These are phyloP conservation scores for Fratercula arctica DNA, from an alignment of 2,797 vertebrate species.

Conservation along the genomic window DNA sequence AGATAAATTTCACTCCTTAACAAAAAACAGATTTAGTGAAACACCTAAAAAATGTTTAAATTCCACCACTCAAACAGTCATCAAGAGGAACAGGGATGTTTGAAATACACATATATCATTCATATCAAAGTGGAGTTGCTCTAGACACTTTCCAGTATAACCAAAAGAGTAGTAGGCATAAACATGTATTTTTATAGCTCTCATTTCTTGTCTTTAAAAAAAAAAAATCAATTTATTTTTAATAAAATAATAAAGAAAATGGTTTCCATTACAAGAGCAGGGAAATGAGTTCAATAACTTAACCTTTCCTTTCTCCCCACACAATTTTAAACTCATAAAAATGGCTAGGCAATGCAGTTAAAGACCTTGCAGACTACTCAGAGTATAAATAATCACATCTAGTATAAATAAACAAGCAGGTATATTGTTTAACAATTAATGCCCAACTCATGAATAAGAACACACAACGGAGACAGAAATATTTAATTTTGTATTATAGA, in stretches of 20 bases:
- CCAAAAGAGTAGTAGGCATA: background rate
- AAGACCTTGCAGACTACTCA: conserved; percentile 51
- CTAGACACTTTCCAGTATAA: background rate
- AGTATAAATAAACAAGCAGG: conserved; percentile 69
- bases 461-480: conserved; percentile 62
- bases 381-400: conserved; percentile 70
- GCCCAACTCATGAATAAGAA: conserved; percentile 67
- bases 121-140: background rate
- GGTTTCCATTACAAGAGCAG: conserved; percentile 1
- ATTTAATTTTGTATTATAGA: conserved; percentile 72
- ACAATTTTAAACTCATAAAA: conserved; percentile 62
- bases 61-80: background rate
- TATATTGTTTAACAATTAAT: conserved; percentile 67
- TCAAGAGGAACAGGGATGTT: background rate
- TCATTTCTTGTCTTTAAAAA: conserved; percentile 32
- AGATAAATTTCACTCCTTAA: background rate
- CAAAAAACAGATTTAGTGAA: background rate
- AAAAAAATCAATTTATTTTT: conserved; percentile 64
- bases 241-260: conserved; percentile 51
- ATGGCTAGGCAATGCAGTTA: conserved; percentile 26
- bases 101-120: background rate
- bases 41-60: background rate
- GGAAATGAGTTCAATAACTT: conserved; percentile 58
- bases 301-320: background rate
- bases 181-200: background rate